These are phyloP conservation scores for Platorchestia sp. DNA, from an alignment of 1,140 invertebrate species.

Conservation along the genomic window DNA sequence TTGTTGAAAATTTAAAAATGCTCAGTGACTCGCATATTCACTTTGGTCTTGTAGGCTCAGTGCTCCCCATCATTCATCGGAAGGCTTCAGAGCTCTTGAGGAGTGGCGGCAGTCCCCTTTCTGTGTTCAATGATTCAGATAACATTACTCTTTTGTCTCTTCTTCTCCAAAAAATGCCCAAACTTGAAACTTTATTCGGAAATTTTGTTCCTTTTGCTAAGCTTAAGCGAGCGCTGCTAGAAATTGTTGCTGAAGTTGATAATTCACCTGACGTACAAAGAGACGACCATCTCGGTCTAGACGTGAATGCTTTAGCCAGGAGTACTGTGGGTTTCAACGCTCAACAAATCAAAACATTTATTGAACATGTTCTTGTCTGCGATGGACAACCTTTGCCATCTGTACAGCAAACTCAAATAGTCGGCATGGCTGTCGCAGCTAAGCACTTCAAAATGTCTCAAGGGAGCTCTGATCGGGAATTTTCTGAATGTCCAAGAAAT, in stretches of 20 bases:
- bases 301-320: background rate
- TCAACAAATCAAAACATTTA: background rate
- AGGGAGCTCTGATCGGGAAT: background rate
- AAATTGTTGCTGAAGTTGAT: background rate
- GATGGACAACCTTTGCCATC: slow-evolving; percentile 1
- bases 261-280: background rate
- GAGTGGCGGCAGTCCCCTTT: background rate
- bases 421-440: slow-evolving; percentile 9
- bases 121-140: slow-evolving; percentile 19
- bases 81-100: slow-evolving; percentile 20
- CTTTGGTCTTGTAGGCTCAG: slow-evolving; percentile 16
- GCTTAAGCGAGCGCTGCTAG: background rate
- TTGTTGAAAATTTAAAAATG: slow-evolving; percentile 46
- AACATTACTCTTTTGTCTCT: slow-evolving; percentile 10
- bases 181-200: background rate
- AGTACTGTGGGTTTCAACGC: slow-evolving; percentile 14
- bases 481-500: background rate
- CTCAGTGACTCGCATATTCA: background rate
- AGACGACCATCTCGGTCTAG: slow-evolving; percentile 20
- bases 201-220: background rate
- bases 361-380: background rate
- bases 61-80: background rate
- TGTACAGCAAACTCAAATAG: background rate
- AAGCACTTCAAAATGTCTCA: slow-evolving; percentile 39
- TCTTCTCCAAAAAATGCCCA: background rate